Evolutionary conservation across 2,797 vertebrate species (phyloP), one percentile per base, ranked within the genome.

Genomic region (Anguilla obscura): DNA sequence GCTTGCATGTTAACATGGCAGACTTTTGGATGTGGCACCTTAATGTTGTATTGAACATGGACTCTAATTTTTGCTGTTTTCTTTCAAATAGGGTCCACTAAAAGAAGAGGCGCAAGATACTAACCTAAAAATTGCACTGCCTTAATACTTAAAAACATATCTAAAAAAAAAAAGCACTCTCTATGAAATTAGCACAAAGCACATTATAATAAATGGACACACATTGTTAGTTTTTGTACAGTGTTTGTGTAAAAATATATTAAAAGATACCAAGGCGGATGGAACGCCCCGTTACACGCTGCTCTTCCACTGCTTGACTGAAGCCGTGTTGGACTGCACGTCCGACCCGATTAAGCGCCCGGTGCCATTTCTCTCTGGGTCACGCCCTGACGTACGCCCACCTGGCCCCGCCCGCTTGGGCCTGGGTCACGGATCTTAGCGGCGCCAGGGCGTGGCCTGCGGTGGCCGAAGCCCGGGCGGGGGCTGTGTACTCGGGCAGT

Each of bases 81-180:
- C 45, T 40, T 85, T 63, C 85, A 76, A 83, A 85, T 89, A 94
- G 94, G 94, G 69, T 91, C 90, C 85, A 89, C 86, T 58, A 94
- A 92, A 88, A 93, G 91, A 92, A 93, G 92, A 88, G 90, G 91
- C 90, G 89, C 92, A 71, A 91, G 90, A 93, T 93, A 91, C 90
- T 93, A 87, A 92, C 79, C 14, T 45, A 87, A 66, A 7, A 88
- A 52, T 56, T 88, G 87, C 91, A 92, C 91, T 88, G 69, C 86
- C 85, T 69, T 91, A 92, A 87, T 91, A 88, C 87, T 90, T 89
- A 14, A 90, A 88, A 79, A 85, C 30, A 63, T 85, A 66, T 71
- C 58, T 90, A 66, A 52, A 69, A 45, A 45, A 45, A 84, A 90
- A 86, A 89, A 33, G 86, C 91, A 91, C 91, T 87, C 90, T 92